A percentile compares a stretch with the other conserved stretches of the same genome.
phyloP scores from a whole-genome alignment of 1,140 invertebrate species.

The Wiebesia pumilae region DNA sequence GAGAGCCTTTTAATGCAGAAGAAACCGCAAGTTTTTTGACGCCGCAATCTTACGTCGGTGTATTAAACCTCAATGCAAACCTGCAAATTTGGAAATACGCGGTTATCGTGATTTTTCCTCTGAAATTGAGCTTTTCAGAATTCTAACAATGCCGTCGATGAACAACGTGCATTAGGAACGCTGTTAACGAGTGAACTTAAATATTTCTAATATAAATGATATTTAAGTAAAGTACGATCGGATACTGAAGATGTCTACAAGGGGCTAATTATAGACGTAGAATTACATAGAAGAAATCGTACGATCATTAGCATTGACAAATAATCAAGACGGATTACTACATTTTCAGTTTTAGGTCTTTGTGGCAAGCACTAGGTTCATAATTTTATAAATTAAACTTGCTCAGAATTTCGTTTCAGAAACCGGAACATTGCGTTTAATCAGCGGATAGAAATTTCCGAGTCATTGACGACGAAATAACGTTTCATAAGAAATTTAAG shows the following conservation, averaged over 20 bases:
- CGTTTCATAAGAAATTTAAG: constrained; percentile 22
- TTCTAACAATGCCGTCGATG: background rate
- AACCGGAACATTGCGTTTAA: constrained; percentile 13
- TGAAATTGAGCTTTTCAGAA: background rate
- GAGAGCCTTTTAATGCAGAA: background rate
- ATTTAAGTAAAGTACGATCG: too few species aligned
- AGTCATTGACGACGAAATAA: constrained; percentile 36
- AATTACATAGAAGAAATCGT: too few species aligned
- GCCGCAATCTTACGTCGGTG: background rate
- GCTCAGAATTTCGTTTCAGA: background rate
- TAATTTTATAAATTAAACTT: background rate
- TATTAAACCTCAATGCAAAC: constrained; percentile 6
- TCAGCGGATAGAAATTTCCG: constrained; percentile 7
- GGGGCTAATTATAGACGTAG: too few species aligned
- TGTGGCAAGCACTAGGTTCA: background rate
- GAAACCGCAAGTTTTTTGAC: constrained; percentile 25
- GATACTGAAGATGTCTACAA: too few species aligned
- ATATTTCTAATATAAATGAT: too few species aligned
- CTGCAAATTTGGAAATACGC: constrained; percentile 27
- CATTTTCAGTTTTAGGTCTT: background rate
- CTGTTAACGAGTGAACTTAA: too few species aligned
- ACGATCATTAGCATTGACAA: too few species aligned
- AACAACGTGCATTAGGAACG: too few species aligned
- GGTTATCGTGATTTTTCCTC: background rate
- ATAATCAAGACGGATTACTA: background rate